Evolutionary conservation across 2,888 invertebrate genomes (phyloP).

Genomic region (Elysia crispata): DNA sequence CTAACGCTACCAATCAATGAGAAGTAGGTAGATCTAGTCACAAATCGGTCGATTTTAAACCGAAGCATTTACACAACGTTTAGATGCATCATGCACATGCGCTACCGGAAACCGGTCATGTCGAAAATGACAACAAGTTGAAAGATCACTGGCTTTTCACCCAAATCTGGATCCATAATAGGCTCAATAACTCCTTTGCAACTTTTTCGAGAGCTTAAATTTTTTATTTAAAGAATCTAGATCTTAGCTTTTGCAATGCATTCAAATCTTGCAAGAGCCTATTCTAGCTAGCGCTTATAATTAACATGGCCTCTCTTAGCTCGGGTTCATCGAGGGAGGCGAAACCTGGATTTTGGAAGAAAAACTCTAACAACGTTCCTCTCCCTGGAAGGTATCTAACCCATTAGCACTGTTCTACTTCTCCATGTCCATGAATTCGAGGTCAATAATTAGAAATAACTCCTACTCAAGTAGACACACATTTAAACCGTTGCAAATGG

Average conservation of each 20-base stretch:
- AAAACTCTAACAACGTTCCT: constrained; percentile 53
- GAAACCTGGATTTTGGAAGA: constrained; percentile 69
- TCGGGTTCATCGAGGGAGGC: constrained; percentile 57
- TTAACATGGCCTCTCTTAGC: constrained; percentile 59
- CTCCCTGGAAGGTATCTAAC: constrained; percentile 71
- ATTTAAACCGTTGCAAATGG: neutral
- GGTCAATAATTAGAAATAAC: too few relatives aligned
- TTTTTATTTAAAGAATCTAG: neutral
- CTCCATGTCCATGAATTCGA: neutral
- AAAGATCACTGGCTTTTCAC: neutral
- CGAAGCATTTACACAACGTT: too few relatives aligned
- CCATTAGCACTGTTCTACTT: neutral
- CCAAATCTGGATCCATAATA: constrained; percentile 1
- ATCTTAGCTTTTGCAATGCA: too few relatives aligned
- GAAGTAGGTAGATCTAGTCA: neutral
- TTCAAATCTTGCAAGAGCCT: too few relatives aligned
- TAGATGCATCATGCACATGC: constrained; percentile 45
- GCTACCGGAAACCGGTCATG: constrained; percentile 58
- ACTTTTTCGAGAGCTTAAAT: neutral
- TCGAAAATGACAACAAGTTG: constrained; percentile 62
- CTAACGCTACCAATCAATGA: too few relatives aligned
- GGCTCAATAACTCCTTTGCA: neutral
- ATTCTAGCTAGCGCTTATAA: neutral
- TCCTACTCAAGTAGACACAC: neutral
- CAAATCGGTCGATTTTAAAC: too few relatives aligned